Base-by-base conservation (phyloP, 1,140 invertebrate genomes). In the Apis laboriosa region DNA sequence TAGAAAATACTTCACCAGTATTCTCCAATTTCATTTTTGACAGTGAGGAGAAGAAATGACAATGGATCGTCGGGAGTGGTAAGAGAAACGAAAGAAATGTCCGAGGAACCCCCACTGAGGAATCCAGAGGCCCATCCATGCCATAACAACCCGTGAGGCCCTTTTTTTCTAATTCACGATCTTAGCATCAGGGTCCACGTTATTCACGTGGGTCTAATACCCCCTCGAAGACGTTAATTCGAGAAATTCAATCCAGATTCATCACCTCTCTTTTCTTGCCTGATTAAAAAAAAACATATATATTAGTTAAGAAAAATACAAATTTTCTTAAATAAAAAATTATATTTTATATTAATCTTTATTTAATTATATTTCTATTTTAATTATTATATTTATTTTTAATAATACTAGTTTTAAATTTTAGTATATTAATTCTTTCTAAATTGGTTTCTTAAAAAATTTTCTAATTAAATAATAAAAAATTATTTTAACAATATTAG, bases 51-150 rank as follows among this genome's bases (percentile, higher is more conserved):
- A 53, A 63, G 76, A 61, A 70, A 43, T 67, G 66, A 83, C 75
- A 83, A 83, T 78, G 76, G 60, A 72, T 83, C 76, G 60, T 83
- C 43, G n/a, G 76, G 53, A 34, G 66, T 64, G 12, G 60, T 43
- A 17, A 56, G 67, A 72, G 55, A 72, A 79, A 72, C 55, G 76
- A 79, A 79, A 83, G 76, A 66, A 49, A n/a, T 53, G 24, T 24
- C 74, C 74, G 64, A 51, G 53, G 75, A 76, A 83, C 81, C 81
- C 81, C 81, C 81, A 79, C 81, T 83, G 81, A 83, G 81, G 81
- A 78, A 64, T 72, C 56, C 51, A 78, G 56, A 55, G 81, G 76
- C 51, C 75, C 67, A 55, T 56, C 64, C 66, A 70, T 43, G 7
- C 80, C 34, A 77, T 56, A 9, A 28, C 81, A 5, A 71, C 51